A percentile compares a stretch with the other conserved stretches of the same genome.
These are phyloP conservation scores for Bombus impatiens DNA, from an alignment of 1,140 invertebrate genomes.

Conservation along the genomic window DNA sequence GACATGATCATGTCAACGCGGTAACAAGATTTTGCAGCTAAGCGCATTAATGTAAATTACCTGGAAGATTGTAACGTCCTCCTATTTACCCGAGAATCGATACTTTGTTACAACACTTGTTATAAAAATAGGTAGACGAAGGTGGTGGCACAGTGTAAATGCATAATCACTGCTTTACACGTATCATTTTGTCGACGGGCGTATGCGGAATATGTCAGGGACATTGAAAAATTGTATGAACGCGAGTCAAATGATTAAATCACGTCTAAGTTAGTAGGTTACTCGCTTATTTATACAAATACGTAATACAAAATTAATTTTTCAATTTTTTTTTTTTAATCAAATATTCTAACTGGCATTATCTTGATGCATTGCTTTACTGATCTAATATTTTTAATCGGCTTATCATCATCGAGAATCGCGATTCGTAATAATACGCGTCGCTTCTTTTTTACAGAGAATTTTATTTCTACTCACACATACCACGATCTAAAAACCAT, in stretches of 20 bases:
- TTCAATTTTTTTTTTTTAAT: not conserved
- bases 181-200: not conserved
- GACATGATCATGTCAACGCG: slow-evolving; percentile 50
- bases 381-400: no score
- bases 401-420: not conserved
- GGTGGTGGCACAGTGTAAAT: not conserved
- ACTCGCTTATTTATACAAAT: not conserved
- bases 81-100: slow-evolving; percentile 10
- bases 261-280: not conserved
- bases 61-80: slow-evolving; percentile 51
- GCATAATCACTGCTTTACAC: not conserved
- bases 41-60: slow-evolving; percentile 64
- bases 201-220: not conserved
- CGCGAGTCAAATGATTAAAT: not conserved
- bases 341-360: not conserved
- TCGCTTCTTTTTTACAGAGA: not conserved
- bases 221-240: not conserved
- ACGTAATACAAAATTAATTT: no score
- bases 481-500: not conserved
- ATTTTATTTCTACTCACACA: not conserved
- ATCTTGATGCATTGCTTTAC: not conserved
- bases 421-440: no score
- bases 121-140: slow-evolving; percentile 15
- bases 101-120: not conserved
- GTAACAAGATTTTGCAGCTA: slow-evolving; percentile 41